A percentile compares a stretch with the other conserved stretches of the same genome.
Conservation (phyloP, 2,888 invertebrate species). For the Camponotus fellah region DNA sequence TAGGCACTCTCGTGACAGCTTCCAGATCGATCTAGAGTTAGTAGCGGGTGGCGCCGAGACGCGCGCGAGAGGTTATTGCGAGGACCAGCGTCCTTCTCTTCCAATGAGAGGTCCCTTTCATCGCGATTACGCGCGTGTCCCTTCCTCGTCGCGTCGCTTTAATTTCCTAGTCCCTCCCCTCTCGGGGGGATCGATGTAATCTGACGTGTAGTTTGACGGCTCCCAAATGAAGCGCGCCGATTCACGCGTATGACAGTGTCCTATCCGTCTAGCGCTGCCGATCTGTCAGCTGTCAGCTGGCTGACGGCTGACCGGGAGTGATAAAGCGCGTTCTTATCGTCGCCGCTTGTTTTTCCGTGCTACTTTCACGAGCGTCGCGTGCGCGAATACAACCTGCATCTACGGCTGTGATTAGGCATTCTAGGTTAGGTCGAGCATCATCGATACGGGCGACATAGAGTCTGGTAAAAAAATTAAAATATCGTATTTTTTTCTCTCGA, state of each 20-base stretch:
- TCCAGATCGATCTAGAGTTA: neutral
- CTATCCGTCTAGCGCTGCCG: neutral
- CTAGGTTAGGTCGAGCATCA: conserved; percentile 22
- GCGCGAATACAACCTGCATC: neutral
- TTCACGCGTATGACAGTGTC: neutral
- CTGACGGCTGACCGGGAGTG: neutral
- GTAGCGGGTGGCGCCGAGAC: neutral
- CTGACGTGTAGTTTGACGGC: neutral
- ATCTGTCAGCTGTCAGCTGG: conserved; percentile 35
- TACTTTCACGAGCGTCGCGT: conserved; percentile 34
- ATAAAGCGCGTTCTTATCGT: conserved; percentile 30
- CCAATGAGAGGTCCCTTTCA: neutral
- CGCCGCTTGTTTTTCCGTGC: neutral
- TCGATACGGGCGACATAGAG: neutral
- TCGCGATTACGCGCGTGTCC: neutral
- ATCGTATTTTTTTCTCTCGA: neutral
- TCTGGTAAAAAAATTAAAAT: neutral
- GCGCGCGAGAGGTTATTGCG: conserved; percentile 14
- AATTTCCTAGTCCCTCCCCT: neutral
- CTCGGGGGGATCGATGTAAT: neutral
- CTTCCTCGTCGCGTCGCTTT: neutral
- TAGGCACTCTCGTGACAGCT: neutral
- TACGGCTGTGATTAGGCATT: neutral
- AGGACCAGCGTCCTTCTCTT: neutral
- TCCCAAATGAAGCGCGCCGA: neutral